phyloP scores from a whole-genome alignment of 64 coral and sea anemone genomes.

The Pocillopora verrucosa region DNA sequence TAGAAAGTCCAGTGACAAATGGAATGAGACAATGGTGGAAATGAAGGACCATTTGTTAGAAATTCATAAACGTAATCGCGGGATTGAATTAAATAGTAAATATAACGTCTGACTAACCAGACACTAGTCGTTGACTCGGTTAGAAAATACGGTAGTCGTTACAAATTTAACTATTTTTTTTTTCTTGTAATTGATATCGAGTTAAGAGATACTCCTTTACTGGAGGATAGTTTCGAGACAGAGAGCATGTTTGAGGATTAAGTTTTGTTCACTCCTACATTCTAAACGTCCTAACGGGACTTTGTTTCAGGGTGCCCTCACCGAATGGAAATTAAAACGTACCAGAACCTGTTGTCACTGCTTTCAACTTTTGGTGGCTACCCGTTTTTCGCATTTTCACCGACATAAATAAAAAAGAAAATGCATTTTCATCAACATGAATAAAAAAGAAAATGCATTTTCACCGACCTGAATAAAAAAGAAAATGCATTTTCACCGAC shows the following conservation, averaged over 20 bases:
- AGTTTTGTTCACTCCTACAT: too few relatives aligned
- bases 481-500: neutral
- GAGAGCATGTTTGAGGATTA: too few relatives aligned
- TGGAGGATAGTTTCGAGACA: too few relatives aligned
- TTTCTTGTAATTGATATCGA: neutral
- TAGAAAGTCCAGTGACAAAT: neutral
- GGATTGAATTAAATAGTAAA: neutral
- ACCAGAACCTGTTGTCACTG: too few relatives aligned
- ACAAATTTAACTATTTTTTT: neutral
- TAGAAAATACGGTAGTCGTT: neutral
- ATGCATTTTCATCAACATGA: too few relatives aligned
- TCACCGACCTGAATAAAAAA: neutral
- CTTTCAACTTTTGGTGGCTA: too few relatives aligned
- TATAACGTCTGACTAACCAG: neutral
- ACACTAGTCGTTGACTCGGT: neutral
- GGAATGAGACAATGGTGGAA: neutral
- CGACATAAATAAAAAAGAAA: too few relatives aligned
- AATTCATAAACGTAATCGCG: neutral
- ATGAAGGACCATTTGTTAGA: constrained; percentile 10
- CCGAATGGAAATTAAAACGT: too few relatives aligned
- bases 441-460: neutral
- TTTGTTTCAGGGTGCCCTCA: too few relatives aligned
- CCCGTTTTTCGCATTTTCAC: too few relatives aligned
- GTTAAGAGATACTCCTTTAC: too few relatives aligned
- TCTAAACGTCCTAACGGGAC: too few relatives aligned